Conservation (phyloP, 2,888 invertebrate genomes). For the Dicyrtoma fusca region DNA sequence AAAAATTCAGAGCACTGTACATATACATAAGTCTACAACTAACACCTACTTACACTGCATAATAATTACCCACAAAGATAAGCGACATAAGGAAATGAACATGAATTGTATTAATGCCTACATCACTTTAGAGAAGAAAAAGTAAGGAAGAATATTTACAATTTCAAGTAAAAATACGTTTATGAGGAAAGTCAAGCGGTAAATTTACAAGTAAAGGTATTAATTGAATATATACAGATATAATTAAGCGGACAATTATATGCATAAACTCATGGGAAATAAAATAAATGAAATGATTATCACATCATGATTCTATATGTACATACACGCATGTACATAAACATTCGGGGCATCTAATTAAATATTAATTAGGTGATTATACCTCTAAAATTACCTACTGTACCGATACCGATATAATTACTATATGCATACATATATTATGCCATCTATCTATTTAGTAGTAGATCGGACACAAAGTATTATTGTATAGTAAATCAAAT, state of each 20-base stretch:
- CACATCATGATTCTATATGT: neutral
- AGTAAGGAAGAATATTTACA: too few species aligned
- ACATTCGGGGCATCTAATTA: neutral
- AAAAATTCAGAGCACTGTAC: too few species aligned
- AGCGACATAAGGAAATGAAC: too few species aligned
- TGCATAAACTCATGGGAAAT: neutral
- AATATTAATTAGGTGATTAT: neutral
- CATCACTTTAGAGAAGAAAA: too few species aligned
- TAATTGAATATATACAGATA: too few species aligned
- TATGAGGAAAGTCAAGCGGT: neutral
- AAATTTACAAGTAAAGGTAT: neutral
- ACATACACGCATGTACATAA: neutral
- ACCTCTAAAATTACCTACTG: neutral
- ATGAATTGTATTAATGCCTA: too few species aligned
- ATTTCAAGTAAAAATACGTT: too few species aligned
- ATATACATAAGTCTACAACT: too few species aligned
- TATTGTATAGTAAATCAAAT: neutral
- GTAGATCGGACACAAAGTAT: constrained; percentile 14
- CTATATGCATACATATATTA: neutral
- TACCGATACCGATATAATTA: neutral
- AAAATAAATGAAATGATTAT: neutral
- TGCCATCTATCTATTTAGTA: neutral
- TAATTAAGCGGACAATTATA: too few species aligned
- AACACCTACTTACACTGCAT: too few species aligned
- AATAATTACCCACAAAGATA: too few species aligned